Evolutionary conservation across 2,888 invertebrate species (phyloP).

Genomic region (Acrobasis suavella): DNA sequence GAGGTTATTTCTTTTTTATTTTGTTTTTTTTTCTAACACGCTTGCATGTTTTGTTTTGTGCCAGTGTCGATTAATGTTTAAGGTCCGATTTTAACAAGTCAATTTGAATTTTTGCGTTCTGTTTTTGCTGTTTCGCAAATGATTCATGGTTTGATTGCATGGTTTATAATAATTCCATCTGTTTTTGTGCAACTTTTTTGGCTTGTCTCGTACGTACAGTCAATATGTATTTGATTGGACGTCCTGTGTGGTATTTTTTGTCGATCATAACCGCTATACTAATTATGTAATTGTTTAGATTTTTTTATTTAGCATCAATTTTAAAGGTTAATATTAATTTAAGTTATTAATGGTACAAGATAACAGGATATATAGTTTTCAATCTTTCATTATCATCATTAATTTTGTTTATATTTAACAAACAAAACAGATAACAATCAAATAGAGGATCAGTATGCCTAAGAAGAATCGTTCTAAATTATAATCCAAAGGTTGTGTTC

Average conservation of each 20-base stretch:
- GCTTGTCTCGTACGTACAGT: background rate
- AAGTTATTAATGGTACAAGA: slow-evolving; percentile 1
- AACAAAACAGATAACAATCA: too few relatives aligned
- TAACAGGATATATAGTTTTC: background rate
- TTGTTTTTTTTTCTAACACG: slow-evolving; percentile 33
- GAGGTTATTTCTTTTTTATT: slow-evolving; percentile 50
- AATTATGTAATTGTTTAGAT: background rate
- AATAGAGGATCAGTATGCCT: too few relatives aligned
- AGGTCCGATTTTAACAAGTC: slow-evolving; percentile 21
- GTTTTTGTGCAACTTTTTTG: slow-evolving; percentile 14
- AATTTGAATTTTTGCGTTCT: background rate
- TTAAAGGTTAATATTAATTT: background rate
- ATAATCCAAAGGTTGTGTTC: too few relatives aligned
- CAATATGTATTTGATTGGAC: slow-evolving; percentile 15
- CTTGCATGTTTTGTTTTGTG: slow-evolving; percentile 28
- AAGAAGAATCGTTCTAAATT: too few relatives aligned
- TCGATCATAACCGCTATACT: slow-evolving; percentile 2
- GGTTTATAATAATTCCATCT: slow-evolving; percentile 12
- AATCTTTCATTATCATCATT: background rate
- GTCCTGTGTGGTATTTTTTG: slow-evolving; percentile 19
- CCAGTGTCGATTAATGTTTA: slow-evolving; percentile 23
- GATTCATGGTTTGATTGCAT: slow-evolving; percentile 10
- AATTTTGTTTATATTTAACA: too few relatives aligned
- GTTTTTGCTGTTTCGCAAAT: slow-evolving; percentile 16
- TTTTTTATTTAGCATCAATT: slow-evolving; percentile 2